Evolutionary conservation across 2,888 invertebrate species (phyloP).

Genomic region (Eupithecia dodoneata): DNA sequence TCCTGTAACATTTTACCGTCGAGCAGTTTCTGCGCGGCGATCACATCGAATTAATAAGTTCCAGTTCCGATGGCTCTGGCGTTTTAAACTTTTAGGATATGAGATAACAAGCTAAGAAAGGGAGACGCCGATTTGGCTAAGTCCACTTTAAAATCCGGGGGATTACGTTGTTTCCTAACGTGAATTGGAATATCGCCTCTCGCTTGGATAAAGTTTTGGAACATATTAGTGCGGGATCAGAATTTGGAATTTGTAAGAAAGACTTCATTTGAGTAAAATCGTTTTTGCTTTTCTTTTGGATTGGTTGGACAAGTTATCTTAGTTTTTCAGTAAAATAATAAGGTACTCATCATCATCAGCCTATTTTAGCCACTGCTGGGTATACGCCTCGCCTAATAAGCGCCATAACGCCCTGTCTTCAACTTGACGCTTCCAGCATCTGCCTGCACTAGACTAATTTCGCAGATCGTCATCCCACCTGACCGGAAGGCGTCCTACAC

Average conservation of each 20-base stretch:
- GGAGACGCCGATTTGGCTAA: constrained; percentile 80
- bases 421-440: too few relatives aligned
- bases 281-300: not conserved
- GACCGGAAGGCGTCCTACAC: too few relatives aligned
- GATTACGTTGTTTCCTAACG: constrained; percentile 61
- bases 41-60: constrained; percentile 85
- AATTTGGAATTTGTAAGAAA: constrained; percentile 22
- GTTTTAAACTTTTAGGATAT: constrained; percentile 84
- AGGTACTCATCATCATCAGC: not conserved
- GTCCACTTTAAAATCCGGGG: constrained; percentile 71
- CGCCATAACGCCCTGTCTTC: too few relatives aligned
- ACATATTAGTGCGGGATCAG: constrained; percentile 39
- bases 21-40: constrained; percentile 78
- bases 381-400: too few relatives aligned
- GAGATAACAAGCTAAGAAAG: constrained; percentile 83
- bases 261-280: constrained; percentile 21
- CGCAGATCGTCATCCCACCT: too few relatives aligned
- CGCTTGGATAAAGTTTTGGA: constrained; percentile 43
- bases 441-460: too few relatives aligned
- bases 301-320: not conserved
- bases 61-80: constrained; percentile 80
- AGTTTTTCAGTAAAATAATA: not conserved
- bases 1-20: constrained; percentile 82
- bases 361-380: too few relatives aligned
- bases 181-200: constrained; percentile 56